These are phyloP conservation scores for Heliconius hortense DNA, from an alignment of 2,888 invertebrate species.

Conservation along the genomic window DNA sequence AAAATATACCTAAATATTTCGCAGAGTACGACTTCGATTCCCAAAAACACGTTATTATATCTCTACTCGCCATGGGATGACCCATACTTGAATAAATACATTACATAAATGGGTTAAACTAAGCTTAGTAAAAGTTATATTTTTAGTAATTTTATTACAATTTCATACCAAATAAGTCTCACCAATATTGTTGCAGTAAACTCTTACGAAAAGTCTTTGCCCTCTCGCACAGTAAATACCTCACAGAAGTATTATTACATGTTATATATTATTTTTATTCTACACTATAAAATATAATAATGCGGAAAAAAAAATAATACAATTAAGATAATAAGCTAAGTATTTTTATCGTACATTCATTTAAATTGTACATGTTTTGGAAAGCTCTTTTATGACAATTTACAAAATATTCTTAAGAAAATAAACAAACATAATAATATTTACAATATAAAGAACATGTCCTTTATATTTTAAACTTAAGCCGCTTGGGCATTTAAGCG, in stretches of 20 bases:
- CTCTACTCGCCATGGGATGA: too few species aligned
- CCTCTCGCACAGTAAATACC: background rate
- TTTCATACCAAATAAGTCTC: background rate
- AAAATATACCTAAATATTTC: too few species aligned
- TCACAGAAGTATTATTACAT: background rate
- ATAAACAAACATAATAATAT: background rate
- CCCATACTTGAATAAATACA: background rate
- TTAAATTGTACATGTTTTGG: background rate
- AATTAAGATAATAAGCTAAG: background rate
- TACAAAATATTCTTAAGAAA: background rate
- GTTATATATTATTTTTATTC: constrained; percentile 13
- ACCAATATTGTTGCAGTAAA: background rate
- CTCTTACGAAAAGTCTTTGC: constrained; percentile 9
- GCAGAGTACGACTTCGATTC: too few species aligned
- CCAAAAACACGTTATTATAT: too few species aligned
- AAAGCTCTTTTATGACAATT: background rate
- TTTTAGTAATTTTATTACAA: background rate
- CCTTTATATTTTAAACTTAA: constrained; percentile 2
- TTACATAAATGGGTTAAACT: background rate
- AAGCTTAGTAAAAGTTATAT: background rate
- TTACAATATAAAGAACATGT: constrained; percentile 6
- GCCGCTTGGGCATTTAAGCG: constrained; percentile 21
- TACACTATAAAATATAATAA: constrained; percentile 5
- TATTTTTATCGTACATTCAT: background rate
- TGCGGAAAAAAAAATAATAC: background rate